Evolutionary conservation across 2,113 vertebrate species (phyloP), one percentile per base, ranked within the genome.

Genomic region (Fregetta grallaria): DNA sequence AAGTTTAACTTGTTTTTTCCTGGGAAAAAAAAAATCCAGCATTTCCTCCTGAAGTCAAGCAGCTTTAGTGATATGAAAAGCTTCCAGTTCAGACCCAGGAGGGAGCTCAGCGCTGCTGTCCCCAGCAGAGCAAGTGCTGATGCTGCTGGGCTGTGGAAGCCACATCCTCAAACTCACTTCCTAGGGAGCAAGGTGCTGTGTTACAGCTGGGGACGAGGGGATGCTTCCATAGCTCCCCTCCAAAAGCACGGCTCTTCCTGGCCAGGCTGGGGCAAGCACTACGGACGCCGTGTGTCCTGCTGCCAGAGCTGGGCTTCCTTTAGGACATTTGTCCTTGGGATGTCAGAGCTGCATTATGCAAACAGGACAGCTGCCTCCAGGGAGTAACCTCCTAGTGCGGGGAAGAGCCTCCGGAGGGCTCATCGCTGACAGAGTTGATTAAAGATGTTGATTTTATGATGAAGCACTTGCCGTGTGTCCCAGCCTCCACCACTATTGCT

Each of bases 391-490:
- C 83, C 72, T 91, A 23, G 81, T 42, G 77, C 6, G 5, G 36
- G 61, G 77, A 96, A 94, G 40, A 93, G 74, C 61, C 74, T 94
- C 81, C 77, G 49, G 89, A 90, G 90, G 89, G 77, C 84, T 88
- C 49, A 22, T 75, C 0, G 0, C 87, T 94, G 95, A 65, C 94
- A 95, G 87, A 75, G 34, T 63, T 72, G 47, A 95, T 96, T 95
- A 96, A 91, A 88, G 90, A 65, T 72, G 92, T 66, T 90, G 93
- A 85, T 94, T 89, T 95, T 72, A 72, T 25, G 87, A 72, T 56
- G 80, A 91, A 92, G 80, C 73, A 82, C 73, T 65, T 68, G 56
- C 66, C 7, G 10, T 78, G 44, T 63, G 40, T 90, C 74, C 77
- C 77, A 40, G 49, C 27, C 74, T 55, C 70, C 0, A 0, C n/a